phyloP scores from a whole-genome alignment of 1,140 invertebrate genomes.

The Atta cephalotes region DNA sequence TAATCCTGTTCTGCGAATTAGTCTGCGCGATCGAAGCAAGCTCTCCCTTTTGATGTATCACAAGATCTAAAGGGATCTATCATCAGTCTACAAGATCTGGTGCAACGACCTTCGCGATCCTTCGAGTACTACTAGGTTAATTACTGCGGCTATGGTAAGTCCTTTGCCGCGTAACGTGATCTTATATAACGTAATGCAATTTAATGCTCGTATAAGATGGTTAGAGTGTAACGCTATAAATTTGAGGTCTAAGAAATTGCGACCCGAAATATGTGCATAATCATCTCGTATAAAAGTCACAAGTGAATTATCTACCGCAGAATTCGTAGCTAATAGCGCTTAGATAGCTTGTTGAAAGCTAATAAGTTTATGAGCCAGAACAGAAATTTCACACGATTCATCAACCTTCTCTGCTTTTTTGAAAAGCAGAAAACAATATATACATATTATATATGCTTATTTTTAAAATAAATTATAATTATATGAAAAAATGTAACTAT shows the following conservation, averaged over 20 bases:
- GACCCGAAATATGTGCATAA: neutral
- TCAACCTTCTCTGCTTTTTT: neutral
- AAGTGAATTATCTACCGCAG: neutral
- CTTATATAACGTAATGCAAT: constrained; percentile 29
- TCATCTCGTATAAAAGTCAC: neutral
- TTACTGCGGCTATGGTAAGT: constrained; percentile 37
- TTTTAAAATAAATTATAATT: neutral
- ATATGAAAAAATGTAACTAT: neutral
- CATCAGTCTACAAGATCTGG: constrained; percentile 26
- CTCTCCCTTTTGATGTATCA: constrained; percentile 33
- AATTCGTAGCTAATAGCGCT: neutral
- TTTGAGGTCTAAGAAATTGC: constrained; percentile 22
- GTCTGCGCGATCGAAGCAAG: constrained; percentile 15
- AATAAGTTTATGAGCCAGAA: neutral
- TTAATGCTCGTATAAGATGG: constrained; percentile 30
- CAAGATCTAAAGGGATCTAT: constrained; percentile 34
- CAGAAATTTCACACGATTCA: neutral
- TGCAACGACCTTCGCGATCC: neutral
- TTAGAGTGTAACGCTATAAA: constrained; percentile 38
- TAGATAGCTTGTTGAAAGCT: neutral
- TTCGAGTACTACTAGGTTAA: constrained; percentile 21
- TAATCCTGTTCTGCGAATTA: constrained; percentile 45
- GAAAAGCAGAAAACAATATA: neutral
- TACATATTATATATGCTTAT: neutral
- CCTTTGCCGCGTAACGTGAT: constrained; percentile 28